Conservation (phyloP, 2,888 invertebrate genomes). For the Tetragonula carbonaria region DNA sequence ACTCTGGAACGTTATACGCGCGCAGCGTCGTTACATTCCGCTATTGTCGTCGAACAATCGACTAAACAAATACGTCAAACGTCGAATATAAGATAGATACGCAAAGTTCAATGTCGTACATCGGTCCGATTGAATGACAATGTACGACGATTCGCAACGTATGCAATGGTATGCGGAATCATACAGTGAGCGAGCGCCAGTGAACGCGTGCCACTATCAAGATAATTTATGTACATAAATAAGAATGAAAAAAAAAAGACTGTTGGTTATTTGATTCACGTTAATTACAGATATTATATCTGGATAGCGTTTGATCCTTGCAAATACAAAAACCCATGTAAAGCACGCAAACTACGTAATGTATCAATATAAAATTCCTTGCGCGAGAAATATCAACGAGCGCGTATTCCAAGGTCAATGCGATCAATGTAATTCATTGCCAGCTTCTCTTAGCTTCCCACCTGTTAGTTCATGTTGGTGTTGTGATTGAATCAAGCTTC, state of each 20-base stretch:
- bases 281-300: not conserved
- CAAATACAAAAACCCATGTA: not conserved
- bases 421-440: slow-evolving; percentile 38
- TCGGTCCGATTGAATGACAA: slow-evolving; percentile 3
- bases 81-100: not conserved
- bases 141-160: not conserved
- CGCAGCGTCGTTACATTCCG: not conserved
- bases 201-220: not conserved
- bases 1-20: not conserved
- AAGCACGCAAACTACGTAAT: not conserved
- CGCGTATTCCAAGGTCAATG: not conserved
- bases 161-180: not conserved
- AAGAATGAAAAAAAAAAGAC: not conserved
- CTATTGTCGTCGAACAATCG: slow-evolving; percentile 13
- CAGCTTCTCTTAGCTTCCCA: slow-evolving; percentile 64
- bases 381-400: slow-evolving; percentile 24
- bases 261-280: not conserved
- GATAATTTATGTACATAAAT: not conserved
- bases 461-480: slow-evolving; percentile 68
- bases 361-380: not conserved
- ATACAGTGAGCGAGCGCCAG: not conserved
- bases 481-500: slow-evolving; percentile 51
- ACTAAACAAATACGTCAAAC: slow-evolving; percentile 14
- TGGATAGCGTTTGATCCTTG: not conserved
- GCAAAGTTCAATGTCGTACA: not conserved